Evolutionary conservation across 2,797 vertebrate genomes (phyloP), one percentile per base, ranked within the genome.

Genomic region (Potorous gilbertii): DNA sequence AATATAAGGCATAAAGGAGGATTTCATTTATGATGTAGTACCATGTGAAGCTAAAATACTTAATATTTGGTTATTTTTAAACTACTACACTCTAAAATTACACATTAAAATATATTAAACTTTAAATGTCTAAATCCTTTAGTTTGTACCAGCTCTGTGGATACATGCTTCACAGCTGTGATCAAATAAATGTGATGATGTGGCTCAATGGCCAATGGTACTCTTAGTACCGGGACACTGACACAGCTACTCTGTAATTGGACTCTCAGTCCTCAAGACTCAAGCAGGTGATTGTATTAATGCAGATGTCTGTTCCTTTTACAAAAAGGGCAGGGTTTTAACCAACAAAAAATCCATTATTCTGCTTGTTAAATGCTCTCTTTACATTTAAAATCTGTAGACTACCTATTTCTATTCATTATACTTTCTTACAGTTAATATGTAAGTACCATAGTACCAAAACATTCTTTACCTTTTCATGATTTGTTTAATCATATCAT

Each of bases 281-380:
- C 92, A 96, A 93, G 95, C 95, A 96, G 94, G 94, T 97, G 95
- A 97, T 93, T 97, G 66, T 93, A 31, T 92, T 96, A 74, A 92
- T 94, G 92, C 55, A 98, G 91, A 97, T 91, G 46, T 97, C 91
- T 96, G 62, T 93, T 40, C 55, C 81, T 97, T 96, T 93, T 89
- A 96, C 94, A 94, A 93, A 95, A 94, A 97, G 90, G 50, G 40
- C 1, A 18, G 56, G 29, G 92, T 90, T 92, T 93, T 55, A 95
- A 66, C 90, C 91, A 97, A 96, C 74, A 97, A 94, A 50, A 55
- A 95, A 24, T 93, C 62, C 59, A 90, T 96, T 96, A 93, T 97
- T 94, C 24, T 92, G 46, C 57, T 74, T 90, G 55, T 96, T 96
- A 95, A 66, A 96, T 97, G 81, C 94, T 94, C 90, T 93, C 56